Conservation (phyloP, 1,140 invertebrate genomes). For the Glomeris maerens region DNA sequence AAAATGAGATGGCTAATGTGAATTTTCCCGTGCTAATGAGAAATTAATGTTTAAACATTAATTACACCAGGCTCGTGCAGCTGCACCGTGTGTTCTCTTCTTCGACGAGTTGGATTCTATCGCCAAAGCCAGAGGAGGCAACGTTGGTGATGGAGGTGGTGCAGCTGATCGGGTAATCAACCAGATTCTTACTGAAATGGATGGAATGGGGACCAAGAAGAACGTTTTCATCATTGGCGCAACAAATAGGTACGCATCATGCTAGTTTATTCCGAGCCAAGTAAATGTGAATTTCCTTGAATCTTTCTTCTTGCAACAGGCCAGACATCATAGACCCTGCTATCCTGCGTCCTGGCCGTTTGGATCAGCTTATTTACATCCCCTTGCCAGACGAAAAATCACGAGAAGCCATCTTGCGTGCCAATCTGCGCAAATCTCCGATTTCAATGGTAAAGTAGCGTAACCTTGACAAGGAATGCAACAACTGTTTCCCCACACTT, state of each 20-base stretch:
- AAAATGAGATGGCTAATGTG: too few species aligned
- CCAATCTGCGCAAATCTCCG: slow-evolving; percentile 93
- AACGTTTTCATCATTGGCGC: slow-evolving; percentile 99
- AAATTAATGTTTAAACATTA: too few species aligned
- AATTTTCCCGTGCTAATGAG: too few species aligned
- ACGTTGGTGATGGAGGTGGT: slow-evolving; percentile 92
- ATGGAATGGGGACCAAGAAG: slow-evolving; percentile 99
- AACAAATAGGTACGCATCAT: slow-evolving; percentile 58
- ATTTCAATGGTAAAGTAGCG: slow-evolving; percentile 58
- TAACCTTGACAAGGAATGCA: too few species aligned
- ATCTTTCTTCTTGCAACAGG: slow-evolving; percentile 22
- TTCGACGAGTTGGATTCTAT: slow-evolving; percentile 99
- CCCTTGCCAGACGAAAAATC: slow-evolving; percentile 98
- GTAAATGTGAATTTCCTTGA: slow-evolving; percentile 13
- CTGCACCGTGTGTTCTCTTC: slow-evolving; percentile 97
- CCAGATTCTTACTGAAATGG: slow-evolving; percentile 99
- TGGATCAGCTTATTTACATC: slow-evolving; percentile 99
- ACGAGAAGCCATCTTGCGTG: slow-evolving; percentile 83
- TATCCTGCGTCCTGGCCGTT: slow-evolving; percentile 90
- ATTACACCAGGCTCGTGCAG: slow-evolving; percentile 93
- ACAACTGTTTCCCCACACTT: too few species aligned
- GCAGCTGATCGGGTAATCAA: slow-evolving; percentile 99
- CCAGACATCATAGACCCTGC: slow-evolving; percentile 97
- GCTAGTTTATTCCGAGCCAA: not conserved
- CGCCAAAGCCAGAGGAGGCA: slow-evolving; percentile 95